These are phyloP conservation scores for Montifringilla adamsi DNA, from an alignment of 2,113 vertebrate genomes.

Conservation along the genomic window DNA sequence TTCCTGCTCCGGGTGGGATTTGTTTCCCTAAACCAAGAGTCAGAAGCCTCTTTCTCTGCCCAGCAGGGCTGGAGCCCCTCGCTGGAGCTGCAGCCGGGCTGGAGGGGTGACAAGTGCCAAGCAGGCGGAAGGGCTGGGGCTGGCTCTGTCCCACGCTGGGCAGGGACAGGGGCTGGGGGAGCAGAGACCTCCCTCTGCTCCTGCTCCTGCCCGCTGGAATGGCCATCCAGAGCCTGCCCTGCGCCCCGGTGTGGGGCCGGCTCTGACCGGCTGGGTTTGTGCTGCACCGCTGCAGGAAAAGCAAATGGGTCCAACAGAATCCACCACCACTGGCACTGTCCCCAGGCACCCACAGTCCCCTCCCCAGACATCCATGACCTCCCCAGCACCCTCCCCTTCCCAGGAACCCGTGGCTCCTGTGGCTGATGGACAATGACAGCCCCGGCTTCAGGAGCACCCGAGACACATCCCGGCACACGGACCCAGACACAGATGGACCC, in stretches of 20 bases:
- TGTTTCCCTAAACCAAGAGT: not conserved
- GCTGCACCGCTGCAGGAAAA: not conserved
- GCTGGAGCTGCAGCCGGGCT: rapidly evolving
- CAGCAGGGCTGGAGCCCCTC: rapidly evolving
- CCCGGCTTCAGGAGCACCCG: not conserved
- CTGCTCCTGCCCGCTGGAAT: not conserved
- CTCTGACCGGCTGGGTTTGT: not conserved
- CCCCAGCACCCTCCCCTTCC: not conserved
- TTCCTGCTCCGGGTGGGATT: not conserved
- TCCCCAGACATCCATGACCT: not conserved
- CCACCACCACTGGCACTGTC: not conserved
- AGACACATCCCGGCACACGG: rapidly evolving
- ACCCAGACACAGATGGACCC: rapidly evolving
- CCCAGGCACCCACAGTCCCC: too few species aligned
- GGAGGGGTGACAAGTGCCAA: rapidly evolving
- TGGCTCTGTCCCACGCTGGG: not conserved
- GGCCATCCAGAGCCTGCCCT: not conserved
- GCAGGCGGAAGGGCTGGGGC: rapidly evolving
- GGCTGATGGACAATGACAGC: not conserved
- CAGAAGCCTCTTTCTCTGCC: too few species aligned
- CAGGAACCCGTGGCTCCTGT: not conserved
- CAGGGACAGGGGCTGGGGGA: not conserved
- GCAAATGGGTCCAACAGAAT: rapidly evolving
- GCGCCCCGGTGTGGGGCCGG: rapidly evolving
- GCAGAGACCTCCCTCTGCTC: not conserved